Percentiles rank a stretch among this genome's conserved stretches.
Conservation (phyloP, 2,797 vertebrate species). For the Sternarchorhynchus goeldii region DNA sequence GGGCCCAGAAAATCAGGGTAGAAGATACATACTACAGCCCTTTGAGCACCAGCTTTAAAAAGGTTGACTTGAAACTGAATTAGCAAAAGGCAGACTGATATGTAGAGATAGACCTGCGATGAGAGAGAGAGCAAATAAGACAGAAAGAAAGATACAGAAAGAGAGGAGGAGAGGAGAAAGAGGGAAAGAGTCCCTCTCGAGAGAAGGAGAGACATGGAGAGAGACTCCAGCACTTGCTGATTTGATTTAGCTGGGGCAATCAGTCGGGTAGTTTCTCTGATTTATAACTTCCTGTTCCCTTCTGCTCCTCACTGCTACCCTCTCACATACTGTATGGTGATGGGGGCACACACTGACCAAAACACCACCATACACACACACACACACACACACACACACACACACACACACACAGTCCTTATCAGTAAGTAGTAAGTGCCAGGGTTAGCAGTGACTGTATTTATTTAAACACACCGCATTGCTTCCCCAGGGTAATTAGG, state of each 20-base stretch:
- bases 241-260: conserved; percentile 90
- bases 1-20: conserved; percentile 73
- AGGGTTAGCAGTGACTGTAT: conserved; percentile 85
- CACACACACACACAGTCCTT: conserved; percentile 66
- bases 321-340: conserved; percentile 79
- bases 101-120: too few species aligned
- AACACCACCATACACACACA: conserved; percentile 50
- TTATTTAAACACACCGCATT: conserved; percentile 87
- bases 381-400: conserved; percentile 50
- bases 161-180: conserved; percentile 73
- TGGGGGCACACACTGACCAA: conserved; percentile 76
- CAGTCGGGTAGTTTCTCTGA: conserved; percentile 86
- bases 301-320: conserved; percentile 63
- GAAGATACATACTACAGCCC: neutral
- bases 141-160: conserved; percentile 53
- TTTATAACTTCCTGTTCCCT: conserved; percentile 93
- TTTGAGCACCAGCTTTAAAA: conserved; percentile 14
- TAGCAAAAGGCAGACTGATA: conserved; percentile 79
- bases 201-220: conserved; percentile 74
- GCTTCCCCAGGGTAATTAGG: conserved; percentile 84
- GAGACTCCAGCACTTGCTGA: conserved; percentile 82
- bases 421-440: conserved; percentile 77
- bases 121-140: neutral
- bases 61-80: conserved; percentile 79
- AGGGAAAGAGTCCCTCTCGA: neutral